Percentiles rank a stretch among this genome's conserved stretches.
Conservation (phyloP, 2,888 invertebrate genomes). For the Mythimna loreyi region DNA sequence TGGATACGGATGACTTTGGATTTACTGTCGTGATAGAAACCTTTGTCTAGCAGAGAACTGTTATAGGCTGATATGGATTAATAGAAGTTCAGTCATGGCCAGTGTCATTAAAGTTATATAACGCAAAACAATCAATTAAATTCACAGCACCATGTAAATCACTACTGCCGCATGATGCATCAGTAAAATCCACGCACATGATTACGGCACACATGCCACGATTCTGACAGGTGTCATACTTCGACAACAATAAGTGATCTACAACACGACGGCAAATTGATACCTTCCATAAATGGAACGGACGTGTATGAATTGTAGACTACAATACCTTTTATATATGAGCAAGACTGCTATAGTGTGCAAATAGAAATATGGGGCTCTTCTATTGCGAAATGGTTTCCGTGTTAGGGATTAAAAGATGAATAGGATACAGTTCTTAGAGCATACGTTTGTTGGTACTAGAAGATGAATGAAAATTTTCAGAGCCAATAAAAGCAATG, state of each 20-base stretch:
- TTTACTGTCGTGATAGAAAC: neutral
- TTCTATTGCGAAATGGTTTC: slow-evolving; percentile 22
- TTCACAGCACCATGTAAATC: slow-evolving; percentile 2
- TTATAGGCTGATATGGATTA: neutral
- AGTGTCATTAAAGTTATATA: slow-evolving; percentile 2
- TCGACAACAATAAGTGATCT: slow-evolving; percentile 45
- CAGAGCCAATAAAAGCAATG: neutral
- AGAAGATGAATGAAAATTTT: neutral
- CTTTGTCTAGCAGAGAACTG: neutral
- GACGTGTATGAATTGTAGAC: slow-evolving; percentile 46
- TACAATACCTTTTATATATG: slow-evolving; percentile 33
- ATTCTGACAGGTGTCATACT: slow-evolving; percentile 46
- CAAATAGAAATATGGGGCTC: slow-evolving; percentile 19
- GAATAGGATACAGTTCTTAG: neutral
- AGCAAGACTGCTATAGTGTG: slow-evolving; percentile 27
- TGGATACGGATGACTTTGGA: neutral
- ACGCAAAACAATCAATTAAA: neutral
- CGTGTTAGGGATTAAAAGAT: slow-evolving; percentile 18
- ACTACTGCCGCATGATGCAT: slow-evolving; percentile 13
- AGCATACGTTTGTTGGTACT: neutral
- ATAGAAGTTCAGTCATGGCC: neutral
- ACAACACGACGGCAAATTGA: slow-evolving; percentile 51
- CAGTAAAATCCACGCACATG: slow-evolving; percentile 15
- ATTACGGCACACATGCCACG: slow-evolving; percentile 34
- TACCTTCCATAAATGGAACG: slow-evolving; percentile 48